A percentile compares a stretch with the other conserved stretches of the same genome.
These are phyloP conservation scores for Hemithea aestivaria DNA, from an alignment of 2,888 invertebrate genomes.

Conservation along the genomic window DNA sequence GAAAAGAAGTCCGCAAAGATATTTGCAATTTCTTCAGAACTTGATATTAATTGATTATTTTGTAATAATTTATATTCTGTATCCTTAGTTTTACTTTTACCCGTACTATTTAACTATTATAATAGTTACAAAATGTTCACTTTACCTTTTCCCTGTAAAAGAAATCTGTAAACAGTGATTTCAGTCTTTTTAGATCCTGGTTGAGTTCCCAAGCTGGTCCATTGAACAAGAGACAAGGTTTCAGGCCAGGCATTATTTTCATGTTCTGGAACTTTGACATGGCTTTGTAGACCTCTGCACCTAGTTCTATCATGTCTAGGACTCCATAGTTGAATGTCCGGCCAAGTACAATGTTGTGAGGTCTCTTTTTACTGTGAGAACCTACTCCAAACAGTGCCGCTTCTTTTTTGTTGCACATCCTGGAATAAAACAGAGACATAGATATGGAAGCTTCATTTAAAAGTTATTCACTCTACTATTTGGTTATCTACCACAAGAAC, in stretches of 20 bases:
- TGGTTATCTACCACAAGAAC: too few relatives aligned
- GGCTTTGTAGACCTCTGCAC: constrained; percentile 89
- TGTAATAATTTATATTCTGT: too few relatives aligned
- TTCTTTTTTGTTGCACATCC: constrained; percentile 89
- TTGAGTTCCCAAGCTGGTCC: constrained; percentile 94
- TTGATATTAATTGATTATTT: too few relatives aligned
- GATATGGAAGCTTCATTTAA: too few relatives aligned
- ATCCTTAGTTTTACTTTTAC: too few relatives aligned
- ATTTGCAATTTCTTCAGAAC: too few relatives aligned
- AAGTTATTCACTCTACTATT: too few relatives aligned
- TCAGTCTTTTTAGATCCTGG: constrained; percentile 88
- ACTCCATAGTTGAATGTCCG: constrained; percentile 93
- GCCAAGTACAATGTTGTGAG: constrained; percentile 93
- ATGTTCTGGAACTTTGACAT: constrained; percentile 88
- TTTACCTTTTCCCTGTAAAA: constrained; percentile 88
- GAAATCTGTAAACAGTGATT: constrained; percentile 94
- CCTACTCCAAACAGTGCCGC: constrained; percentile 94
- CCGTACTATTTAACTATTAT: too few relatives aligned
- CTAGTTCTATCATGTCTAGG: constrained; percentile 97
- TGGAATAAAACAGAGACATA: constrained; percentile 36
- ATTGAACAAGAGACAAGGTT: constrained; percentile 94
- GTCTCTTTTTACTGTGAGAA: constrained; percentile 96
- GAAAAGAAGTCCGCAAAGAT: too few relatives aligned
- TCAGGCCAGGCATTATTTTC: constrained; percentile 89
- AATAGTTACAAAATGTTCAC: too few relatives aligned